Conservation (phyloP, 2,113 vertebrate genomes). For the Tretioscincus oriximinensis region DNA sequence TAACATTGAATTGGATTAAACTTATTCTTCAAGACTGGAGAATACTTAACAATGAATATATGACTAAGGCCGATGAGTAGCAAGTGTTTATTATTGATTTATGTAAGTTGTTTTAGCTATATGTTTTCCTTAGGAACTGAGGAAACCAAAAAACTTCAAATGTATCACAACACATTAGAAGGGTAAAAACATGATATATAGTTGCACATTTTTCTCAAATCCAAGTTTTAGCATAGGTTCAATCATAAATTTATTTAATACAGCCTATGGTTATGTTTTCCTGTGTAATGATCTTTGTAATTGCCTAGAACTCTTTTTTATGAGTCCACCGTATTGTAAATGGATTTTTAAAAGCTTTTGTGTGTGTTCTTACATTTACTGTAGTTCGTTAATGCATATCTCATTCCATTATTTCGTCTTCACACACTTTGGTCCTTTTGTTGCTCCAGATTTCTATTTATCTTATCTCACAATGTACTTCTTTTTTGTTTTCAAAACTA, state of each 20-base stretch:
- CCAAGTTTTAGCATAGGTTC: background rate
- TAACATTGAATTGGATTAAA: too few relatives aligned
- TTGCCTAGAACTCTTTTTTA: constrained; percentile 6
- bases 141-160: too few relatives aligned
- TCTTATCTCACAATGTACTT: background rate
- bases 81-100: background rate
- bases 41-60: too few relatives aligned
- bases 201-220: background rate
- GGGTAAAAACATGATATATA: background rate
- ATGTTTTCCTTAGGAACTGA: background rate
- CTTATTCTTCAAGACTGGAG: too few relatives aligned
- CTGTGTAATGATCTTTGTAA: background rate
- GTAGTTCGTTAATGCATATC: constrained; percentile 8
- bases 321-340: background rate
- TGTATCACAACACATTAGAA: too few relatives aligned
- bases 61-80: too few relatives aligned
- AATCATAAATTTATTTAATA: background rate
- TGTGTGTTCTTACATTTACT: constrained; percentile 6
- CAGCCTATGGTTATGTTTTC: background rate
- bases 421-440: background rate
- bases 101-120: background rate
- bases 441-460: constrained; percentile 1
- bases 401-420: background rate
- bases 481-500: constrained; percentile 6
- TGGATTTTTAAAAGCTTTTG: background rate